A percentile compares a stretch with the other conserved stretches of the same genome.
phyloP scores from a whole-genome alignment of 2,888 invertebrate species.

The Papilio gigon region DNA sequence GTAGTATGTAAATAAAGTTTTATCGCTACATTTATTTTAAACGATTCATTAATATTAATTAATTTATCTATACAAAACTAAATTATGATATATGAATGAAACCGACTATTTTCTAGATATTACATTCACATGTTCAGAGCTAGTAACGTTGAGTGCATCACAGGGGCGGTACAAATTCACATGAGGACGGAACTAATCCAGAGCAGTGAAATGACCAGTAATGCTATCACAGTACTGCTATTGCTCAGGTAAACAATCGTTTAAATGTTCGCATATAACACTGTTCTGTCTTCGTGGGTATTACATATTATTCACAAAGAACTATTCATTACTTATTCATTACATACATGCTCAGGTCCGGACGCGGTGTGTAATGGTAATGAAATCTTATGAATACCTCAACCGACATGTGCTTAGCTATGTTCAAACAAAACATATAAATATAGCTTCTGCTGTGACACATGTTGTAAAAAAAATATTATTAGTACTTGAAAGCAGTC shows the following conservation, averaged over 20 bases:
- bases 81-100: not conserved
- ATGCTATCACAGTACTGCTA: not conserved
- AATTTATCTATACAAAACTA: slow-evolving; percentile 4
- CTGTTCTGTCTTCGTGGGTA: not conserved
- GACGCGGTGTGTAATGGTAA: slow-evolving; percentile 48
- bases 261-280: too few species aligned
- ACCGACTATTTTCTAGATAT: slow-evolving; percentile 15
- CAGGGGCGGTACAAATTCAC: slow-evolving; percentile 39
- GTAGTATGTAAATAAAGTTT: too few species aligned
- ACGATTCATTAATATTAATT: not conserved
- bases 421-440: slow-evolving; percentile 3
- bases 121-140: slow-evolving; percentile 10
- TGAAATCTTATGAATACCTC: slow-evolving; percentile 43
- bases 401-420: not conserved
- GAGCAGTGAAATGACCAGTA: not conserved
- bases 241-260: too few species aligned
- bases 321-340: slow-evolving; percentile 44
- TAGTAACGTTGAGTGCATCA: slow-evolving; percentile 34
- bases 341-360: slow-evolving; percentile 41
- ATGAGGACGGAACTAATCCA: not conserved
- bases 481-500: not conserved
- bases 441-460: not conserved
- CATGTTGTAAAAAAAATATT: slow-evolving; percentile 10
- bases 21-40: too few species aligned
- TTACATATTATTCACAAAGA: slow-evolving; percentile 46